These are phyloP conservation scores for Phthorimaea operculella DNA, from an alignment of 1,140 invertebrate genomes.

Conservation along the genomic window DNA sequence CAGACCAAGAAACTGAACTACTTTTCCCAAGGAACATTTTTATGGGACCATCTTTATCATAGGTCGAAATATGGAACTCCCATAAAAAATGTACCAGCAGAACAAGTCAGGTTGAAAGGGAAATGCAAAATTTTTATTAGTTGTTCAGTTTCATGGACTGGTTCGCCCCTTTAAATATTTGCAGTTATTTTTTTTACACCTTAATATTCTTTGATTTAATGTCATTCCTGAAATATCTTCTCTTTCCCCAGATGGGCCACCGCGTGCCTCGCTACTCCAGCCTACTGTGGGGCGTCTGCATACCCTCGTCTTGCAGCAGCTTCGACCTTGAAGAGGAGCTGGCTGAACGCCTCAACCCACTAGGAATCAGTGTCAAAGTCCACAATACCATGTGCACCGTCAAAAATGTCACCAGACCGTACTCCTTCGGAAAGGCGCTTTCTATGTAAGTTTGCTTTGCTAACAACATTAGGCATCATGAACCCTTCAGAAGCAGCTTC, in stretches of 20 bases:
- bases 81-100: too few species aligned
- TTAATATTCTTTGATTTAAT: too few species aligned
- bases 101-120: too few species aligned
- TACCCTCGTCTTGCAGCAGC: constrained; percentile 70
- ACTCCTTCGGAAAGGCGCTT: constrained; percentile 53
- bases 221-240: not conserved
- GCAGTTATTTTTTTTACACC: too few species aligned
- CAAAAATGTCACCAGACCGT: constrained; percentile 42
- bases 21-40: too few species aligned
- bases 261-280: constrained; percentile 71
- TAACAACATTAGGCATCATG: too few species aligned
- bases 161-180: too few species aligned
- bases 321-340: constrained; percentile 69
- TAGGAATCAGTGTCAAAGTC: constrained; percentile 43
- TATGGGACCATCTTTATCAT: too few species aligned
- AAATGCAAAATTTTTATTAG: too few species aligned
- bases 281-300: constrained; percentile 73
- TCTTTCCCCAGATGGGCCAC: constrained; percentile 69
- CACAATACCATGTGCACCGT: constrained; percentile 57
- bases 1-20: too few species aligned
- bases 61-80: too few species aligned
- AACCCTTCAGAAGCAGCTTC: constrained; percentile 50
- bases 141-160: too few species aligned
- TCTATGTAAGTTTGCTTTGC: constrained; percentile 60
- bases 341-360: constrained; percentile 27